Evolutionary conservation across 1,140 invertebrate genomes (phyloP).

Genomic region (Aphis craccivora): DNA sequence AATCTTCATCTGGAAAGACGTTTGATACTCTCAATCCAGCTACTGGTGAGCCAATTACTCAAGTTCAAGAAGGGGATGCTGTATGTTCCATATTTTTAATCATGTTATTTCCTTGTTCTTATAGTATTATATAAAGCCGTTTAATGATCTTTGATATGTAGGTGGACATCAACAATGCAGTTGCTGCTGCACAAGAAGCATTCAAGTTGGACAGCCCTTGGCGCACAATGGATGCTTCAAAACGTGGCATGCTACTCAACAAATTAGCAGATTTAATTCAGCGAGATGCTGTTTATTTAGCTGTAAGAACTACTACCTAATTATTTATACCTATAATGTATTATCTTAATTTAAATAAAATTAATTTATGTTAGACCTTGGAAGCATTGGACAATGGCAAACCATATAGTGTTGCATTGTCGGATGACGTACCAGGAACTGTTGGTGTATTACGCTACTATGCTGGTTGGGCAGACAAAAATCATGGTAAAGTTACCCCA

Average conservation of each 20-base stretch:
- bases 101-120: neutral
- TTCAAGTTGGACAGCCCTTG: constrained; percentile 84
- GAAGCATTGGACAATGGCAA: constrained; percentile 97
- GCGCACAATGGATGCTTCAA: constrained; percentile 90
- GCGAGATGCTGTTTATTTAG: constrained; percentile 77
- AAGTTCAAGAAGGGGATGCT: constrained; percentile 84
- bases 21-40: constrained; percentile 90
- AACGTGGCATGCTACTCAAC: constrained; percentile 80
- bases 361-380: constrained; percentile 75
- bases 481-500: constrained; percentile 88
- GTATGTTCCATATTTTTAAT: constrained; percentile 62
- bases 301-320: constrained; percentile 68
- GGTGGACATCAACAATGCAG: constrained; percentile 85
- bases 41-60: constrained; percentile 83
- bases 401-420: constrained; percentile 78
- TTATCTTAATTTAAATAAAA: neutral
- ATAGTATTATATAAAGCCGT: neutral
- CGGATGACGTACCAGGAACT: constrained; percentile 75
- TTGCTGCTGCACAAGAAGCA: constrained; percentile 83
- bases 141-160: constrained; percentile 59
- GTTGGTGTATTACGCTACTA: constrained; percentile 80
- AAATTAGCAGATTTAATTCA: constrained; percentile 85
- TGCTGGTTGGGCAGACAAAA: constrained; percentile 92
- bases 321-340: neutral
- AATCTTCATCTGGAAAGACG: constrained; percentile 85